Percentiles rank a stretch among this genome's conserved stretches.
phyloP scores from a whole-genome alignment of 2,888 invertebrate genomes.

The Stenolophus ochropezus region DNA sequence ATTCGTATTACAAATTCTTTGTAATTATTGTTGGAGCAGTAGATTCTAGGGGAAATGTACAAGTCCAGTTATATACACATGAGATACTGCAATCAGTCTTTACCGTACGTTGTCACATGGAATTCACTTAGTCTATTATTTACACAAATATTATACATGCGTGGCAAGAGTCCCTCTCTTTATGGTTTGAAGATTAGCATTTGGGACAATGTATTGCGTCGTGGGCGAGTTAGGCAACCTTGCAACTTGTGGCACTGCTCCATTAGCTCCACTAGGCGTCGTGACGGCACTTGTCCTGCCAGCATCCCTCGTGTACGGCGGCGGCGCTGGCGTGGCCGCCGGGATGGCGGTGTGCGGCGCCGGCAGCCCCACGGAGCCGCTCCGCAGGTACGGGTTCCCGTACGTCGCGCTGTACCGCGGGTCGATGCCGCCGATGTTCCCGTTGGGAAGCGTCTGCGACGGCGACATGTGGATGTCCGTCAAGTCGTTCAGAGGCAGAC shows the following conservation, averaged over 20 bases:
- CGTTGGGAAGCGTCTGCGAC: slow-evolving; percentile 69
- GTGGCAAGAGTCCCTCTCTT: slow-evolving; percentile 81
- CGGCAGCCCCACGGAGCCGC: slow-evolving; percentile 78
- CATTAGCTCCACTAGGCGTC: slow-evolving; percentile 73
- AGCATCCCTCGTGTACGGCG: slow-evolving; percentile 78
- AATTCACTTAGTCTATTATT: slow-evolving; percentile 53
- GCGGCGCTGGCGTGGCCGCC: slow-evolving; percentile 87
- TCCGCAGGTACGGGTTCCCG: slow-evolving; percentile 90
- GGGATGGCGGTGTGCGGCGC: slow-evolving; percentile 80
- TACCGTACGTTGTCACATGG: slow-evolving; percentile 32
- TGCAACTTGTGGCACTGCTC: slow-evolving; percentile 75
- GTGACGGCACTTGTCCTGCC: slow-evolving; percentile 69
- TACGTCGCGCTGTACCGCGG: slow-evolving; percentile 92
- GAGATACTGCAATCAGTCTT: slow-evolving; percentile 58
- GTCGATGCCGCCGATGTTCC: slow-evolving; percentile 77
- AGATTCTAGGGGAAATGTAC: slow-evolving; percentile 35
- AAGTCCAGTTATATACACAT: slow-evolving; percentile 34
- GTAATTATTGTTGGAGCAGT: slow-evolving; percentile 53
- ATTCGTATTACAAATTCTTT: slow-evolving; percentile 55
- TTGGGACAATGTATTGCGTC: slow-evolving; percentile 76
- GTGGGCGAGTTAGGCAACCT: slow-evolving; percentile 73
- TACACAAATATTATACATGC: slow-evolving; percentile 76
- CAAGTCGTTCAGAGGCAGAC: slow-evolving; percentile 70
- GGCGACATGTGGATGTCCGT: slow-evolving; percentile 69
- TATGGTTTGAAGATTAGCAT: slow-evolving; percentile 76